A percentile compares a stretch with the other conserved stretches of the same genome.
Evolutionary conservation across 2,888 invertebrate genomes (phyloP).

Genomic region (Parascotia fuliginaria): DNA sequence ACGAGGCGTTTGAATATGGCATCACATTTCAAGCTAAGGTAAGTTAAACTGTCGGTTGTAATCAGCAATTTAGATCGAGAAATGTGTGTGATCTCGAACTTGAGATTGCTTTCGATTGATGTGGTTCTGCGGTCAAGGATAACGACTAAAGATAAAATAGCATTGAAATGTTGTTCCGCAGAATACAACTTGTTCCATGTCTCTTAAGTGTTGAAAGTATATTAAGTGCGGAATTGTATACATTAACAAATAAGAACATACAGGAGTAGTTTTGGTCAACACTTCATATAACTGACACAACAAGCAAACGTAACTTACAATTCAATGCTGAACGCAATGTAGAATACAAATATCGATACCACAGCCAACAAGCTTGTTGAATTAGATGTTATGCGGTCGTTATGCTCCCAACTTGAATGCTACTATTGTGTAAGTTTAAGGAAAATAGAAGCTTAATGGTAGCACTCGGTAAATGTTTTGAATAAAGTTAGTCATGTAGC

Average conservation of each 20-base stretch:
- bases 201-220: not conserved
- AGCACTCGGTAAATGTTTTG: no score
- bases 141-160: slow-evolving; percentile 8
- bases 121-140: slow-evolving; percentile 18
- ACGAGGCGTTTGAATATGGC: slow-evolving; percentile 98
- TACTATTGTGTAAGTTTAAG: not conserved
- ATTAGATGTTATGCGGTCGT: slow-evolving; percentile 12
- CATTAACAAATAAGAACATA: not conserved
- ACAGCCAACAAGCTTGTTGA: slow-evolving; percentile 10
- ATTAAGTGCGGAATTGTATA: no score
- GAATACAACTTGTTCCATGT: no score
- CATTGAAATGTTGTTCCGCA: not conserved
- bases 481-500: no score
- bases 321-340: not conserved
- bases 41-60: slow-evolving; percentile 47
- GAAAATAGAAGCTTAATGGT: not conserved
- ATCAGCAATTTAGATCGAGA: slow-evolving; percentile 9
- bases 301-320: not conserved
- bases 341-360: not conserved
- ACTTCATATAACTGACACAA: not conserved
- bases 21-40: slow-evolving; percentile 99
- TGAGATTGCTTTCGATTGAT: slow-evolving; percentile 16
- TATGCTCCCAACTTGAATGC: not conserved
- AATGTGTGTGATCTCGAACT: slow-evolving; percentile 12
- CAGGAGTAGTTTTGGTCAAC: not conserved